A percentile compares a stretch with the other conserved stretches of the same genome.
Evolutionary conservation across 2,797 vertebrate species (phyloP).

Genomic region (Acropternis orthonyx): DNA sequence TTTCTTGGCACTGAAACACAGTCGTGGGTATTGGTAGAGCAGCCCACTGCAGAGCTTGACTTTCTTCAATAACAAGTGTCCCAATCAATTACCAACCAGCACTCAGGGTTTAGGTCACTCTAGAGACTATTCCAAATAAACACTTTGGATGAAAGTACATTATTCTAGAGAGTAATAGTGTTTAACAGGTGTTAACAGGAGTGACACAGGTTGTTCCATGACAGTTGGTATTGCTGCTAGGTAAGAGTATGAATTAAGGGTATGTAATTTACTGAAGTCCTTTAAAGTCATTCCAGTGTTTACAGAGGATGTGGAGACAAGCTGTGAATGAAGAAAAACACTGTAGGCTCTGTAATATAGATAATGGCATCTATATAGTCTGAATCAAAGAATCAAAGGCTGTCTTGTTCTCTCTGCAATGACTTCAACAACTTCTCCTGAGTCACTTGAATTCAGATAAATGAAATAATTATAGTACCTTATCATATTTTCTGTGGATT

Average conservation of each 20-base stretch:
- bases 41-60: background rate
- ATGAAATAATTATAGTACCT: background rate
- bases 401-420: background rate
- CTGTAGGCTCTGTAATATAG: background rate
- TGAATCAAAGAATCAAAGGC: background rate
- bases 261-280: background rate
- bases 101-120: background rate
- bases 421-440: background rate
- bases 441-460: background rate
- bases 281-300: background rate
- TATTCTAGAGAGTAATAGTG: background rate
- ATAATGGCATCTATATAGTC: background rate
- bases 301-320: background rate
- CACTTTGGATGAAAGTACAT: background rate
- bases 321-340: background rate
- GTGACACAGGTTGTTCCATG: background rate
- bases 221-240: background rate
- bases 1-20: background rate
- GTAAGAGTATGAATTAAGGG: background rate
- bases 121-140: background rate
- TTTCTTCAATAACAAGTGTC: background rate
- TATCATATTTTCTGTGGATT: background rate
- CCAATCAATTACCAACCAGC: fast-evolving
- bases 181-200: background rate
- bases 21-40: background rate